Conservation (phyloP, 1,140 invertebrate genomes). For the Drosophila saltans region DNA sequence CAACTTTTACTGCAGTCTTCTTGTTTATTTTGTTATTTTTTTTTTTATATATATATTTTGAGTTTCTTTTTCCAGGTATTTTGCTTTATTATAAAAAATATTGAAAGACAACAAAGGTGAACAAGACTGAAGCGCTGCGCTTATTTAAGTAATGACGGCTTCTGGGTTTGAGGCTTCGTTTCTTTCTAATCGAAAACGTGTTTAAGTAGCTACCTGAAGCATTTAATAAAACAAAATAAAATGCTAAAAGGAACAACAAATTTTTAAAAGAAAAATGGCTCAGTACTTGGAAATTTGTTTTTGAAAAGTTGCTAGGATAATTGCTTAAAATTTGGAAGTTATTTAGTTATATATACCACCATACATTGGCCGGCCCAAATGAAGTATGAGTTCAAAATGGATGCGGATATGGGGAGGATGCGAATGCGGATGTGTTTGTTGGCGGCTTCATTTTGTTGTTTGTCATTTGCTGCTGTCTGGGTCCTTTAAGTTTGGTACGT, state of each 20-base stretch:
- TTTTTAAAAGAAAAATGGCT: neutral
- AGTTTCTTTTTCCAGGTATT: constrained; percentile 41
- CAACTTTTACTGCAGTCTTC: constrained; percentile 39
- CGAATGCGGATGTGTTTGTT: constrained; percentile 17
- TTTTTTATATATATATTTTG: neutral
- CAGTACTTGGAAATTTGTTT: constrained; percentile 1
- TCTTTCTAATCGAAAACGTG: constrained; percentile 78
- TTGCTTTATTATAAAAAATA: constrained; percentile 61
- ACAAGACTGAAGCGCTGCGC: constrained; percentile 29
- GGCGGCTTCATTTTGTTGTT: constrained; percentile 59
- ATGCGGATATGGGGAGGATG: constrained; percentile 1
- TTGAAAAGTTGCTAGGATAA: constrained; percentile 46
- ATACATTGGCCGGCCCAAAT: constrained; percentile 41
- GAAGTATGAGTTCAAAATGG: constrained; percentile 22
- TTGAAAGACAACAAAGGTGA: constrained; percentile 32
- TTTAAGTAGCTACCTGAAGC: constrained; percentile 76
- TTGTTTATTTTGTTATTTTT: constrained; percentile 9
- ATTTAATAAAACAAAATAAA: constrained; percentile 72
- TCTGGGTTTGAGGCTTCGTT: constrained; percentile 23
- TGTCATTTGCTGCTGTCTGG: constrained; percentile 56
- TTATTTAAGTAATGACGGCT: constrained; percentile 64
- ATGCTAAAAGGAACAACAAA: constrained; percentile 17
- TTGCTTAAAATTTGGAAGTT: constrained; percentile 51
- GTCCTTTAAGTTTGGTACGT: constrained; percentile 69
- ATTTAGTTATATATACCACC: constrained; percentile 21